Base-by-base conservation (phyloP, 2,888 invertebrate genomes). In the Asteroscopus sphinx region DNA sequence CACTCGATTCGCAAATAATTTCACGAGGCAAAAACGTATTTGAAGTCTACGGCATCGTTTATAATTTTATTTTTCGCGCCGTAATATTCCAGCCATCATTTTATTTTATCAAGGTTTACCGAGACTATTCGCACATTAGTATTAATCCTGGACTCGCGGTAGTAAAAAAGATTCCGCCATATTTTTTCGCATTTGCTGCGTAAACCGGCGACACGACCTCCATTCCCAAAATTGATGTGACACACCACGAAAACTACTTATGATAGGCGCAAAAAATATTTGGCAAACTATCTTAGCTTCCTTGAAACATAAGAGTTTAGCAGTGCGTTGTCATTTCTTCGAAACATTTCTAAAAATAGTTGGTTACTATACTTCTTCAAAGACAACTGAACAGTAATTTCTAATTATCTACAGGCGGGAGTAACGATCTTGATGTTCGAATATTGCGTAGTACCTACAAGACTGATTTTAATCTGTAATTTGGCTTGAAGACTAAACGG, bases 271-370 rank as follows among this genome's bases (percentile, higher is more conserved):
- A 83, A 87, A 91, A 90, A 90, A 88, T 85, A 79, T 76, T 91
- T 92, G 92, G 92, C 92, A 92, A 85, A 83, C 83, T 76, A 78
- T 79, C 68, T 69, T 48, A 61, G 81, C 85, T 92, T 92, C 92
- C 88, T 84, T 84, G 92, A 89, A 90, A 77, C 71, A 76, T 68
- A 73, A 75, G 68, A 81, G 74, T 82, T 81, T 86, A 77, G 67
- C 67, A 82, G 86, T 85, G 85, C 79, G 74, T 66, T 62, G 56
- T 65, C 56, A 68, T 84, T 81, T 81, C 79, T 74, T 40, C 17
- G 70, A 71, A 75, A 45, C n/a, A 36, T n/a, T 44, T 52, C 58
- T 68, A 66, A 59, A 55, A 58, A 61, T 75, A 70, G 57, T 40
- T 37, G 33, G 62, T 73, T 68, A 62, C 66, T 32, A 40, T 68